Percentiles rank a stretch among this genome's conserved stretches.
These are phyloP conservation scores for Paragorgia papillata DNA, from an alignment of 92 coral and sea anemone species.

Conservation along the genomic window DNA sequence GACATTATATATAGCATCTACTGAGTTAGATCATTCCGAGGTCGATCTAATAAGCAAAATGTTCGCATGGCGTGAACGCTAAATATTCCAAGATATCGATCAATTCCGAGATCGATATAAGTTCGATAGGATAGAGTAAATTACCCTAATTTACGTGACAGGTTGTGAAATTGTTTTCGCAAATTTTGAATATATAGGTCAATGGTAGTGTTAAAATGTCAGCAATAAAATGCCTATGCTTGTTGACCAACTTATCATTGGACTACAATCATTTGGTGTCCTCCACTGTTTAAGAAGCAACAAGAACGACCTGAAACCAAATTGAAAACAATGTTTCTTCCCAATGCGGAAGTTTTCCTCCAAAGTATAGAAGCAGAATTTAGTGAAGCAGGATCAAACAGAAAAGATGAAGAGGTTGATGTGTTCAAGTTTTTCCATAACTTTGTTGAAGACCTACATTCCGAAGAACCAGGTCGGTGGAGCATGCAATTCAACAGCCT, in stretches of 20 bases:
- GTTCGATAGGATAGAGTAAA: no score
- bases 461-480: not conserved
- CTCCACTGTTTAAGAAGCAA: slow-evolving; percentile 37
- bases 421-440: slow-evolving; percentile 62
- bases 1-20: not conserved
- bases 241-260: slow-evolving; percentile 56
- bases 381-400: slow-evolving; percentile 70
- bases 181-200: slow-evolving; percentile 44
- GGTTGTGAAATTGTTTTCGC: no score
- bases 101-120: no score
- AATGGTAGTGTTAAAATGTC: slow-evolving; percentile 63
- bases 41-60: no score
- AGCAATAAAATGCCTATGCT: slow-evolving; percentile 57
- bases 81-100: no score
- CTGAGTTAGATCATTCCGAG: not conserved
- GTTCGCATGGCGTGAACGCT: no score
- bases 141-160: no score
- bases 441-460: slow-evolving; percentile 51
- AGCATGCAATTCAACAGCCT: not conserved
- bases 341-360: slow-evolving; percentile 61
- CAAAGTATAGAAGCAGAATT: no score
- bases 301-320: slow-evolving; percentile 50
- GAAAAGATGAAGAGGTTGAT: slow-evolving; percentile 55
- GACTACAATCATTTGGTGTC: slow-evolving; percentile 46
- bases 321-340: slow-evolving; percentile 53